These are phyloP conservation scores for Euzophera pinguis DNA, from an alignment of 2,888 invertebrate species.

Conservation along the genomic window DNA sequence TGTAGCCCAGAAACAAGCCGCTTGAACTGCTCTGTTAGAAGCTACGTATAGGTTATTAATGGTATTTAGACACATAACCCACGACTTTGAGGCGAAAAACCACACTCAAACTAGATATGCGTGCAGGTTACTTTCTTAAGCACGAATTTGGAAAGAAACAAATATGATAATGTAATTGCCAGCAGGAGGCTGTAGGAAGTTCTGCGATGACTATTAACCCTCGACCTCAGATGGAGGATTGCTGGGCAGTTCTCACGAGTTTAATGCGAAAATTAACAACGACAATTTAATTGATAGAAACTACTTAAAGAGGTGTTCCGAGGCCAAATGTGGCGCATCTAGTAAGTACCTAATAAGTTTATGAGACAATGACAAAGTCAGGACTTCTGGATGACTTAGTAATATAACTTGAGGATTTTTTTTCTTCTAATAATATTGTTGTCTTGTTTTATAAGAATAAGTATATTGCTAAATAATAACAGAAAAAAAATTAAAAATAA, in stretches of 20 bases:
- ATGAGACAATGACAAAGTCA: conserved; percentile 21
- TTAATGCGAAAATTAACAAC: conserved; percentile 61
- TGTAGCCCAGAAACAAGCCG: too few relatives aligned
- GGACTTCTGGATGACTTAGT: conserved; percentile 27
- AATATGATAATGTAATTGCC: conserved; percentile 16
- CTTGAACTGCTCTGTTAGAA: too few relatives aligned
- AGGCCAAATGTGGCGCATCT: conserved; percentile 31
- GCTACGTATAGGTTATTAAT: too few relatives aligned
- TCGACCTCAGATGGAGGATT: conserved; percentile 24
- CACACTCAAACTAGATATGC: too few relatives aligned
- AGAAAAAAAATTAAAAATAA: too few relatives aligned
- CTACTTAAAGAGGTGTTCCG: conserved; percentile 35
- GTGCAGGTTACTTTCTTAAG: too few relatives aligned
- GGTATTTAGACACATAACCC: too few relatives aligned
- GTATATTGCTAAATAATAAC: too few relatives aligned
- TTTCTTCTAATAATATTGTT: too few relatives aligned
- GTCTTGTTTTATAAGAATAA: too few relatives aligned
- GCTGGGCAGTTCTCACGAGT: conserved; percentile 55
- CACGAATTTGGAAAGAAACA: conserved; percentile 3
- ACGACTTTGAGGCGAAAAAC: too few relatives aligned
- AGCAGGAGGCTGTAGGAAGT: conserved; percentile 29
- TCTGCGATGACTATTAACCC: conserved; percentile 32
- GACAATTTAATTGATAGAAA: conserved; percentile 71
- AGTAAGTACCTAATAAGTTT: conserved; percentile 21
- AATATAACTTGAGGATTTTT: too few relatives aligned